Evolutionary conservation across 2,888 invertebrate genomes (phyloP).

Genomic region (Scaptomyza polygonia): DNA sequence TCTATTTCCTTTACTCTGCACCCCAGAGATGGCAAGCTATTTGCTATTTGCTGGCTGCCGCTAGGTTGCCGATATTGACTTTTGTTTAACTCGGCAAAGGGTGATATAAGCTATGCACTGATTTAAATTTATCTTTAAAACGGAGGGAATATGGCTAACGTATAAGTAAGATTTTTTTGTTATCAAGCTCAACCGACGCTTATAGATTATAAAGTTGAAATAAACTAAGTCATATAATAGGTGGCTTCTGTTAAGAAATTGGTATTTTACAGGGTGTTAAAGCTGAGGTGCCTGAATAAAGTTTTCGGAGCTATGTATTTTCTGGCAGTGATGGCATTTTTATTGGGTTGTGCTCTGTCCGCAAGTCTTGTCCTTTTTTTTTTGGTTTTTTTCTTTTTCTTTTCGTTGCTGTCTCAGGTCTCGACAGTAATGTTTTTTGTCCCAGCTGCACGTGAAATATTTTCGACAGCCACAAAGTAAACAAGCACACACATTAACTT

Average conservation of each 20-base stretch:
- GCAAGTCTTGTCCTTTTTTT: conserved; percentile 23
- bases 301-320: conserved; percentile 9
- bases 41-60: conserved; percentile 27
- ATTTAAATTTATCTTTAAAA: not conserved
- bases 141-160: not conserved
- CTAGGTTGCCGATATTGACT: conserved; percentile 16
- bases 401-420: conserved; percentile 30
- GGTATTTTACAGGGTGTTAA: conserved; percentile 15
- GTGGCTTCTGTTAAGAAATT: not conserved
- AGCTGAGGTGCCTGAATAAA: not conserved
- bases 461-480: conserved; percentile 76
- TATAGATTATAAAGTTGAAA: not conserved
- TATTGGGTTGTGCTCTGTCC: conserved; percentile 30
- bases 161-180: too few relatives aligned
- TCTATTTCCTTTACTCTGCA: conserved; percentile 5
- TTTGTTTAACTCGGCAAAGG: not conserved
- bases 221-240: not conserved
- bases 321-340: conserved; percentile 23
- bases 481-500: conserved; percentile 76
- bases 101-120: not conserved
- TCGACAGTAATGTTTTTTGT: conserved; percentile 69
- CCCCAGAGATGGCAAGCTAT: conserved; percentile 39
- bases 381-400: not conserved
- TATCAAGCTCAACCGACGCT: too few relatives aligned
- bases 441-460: conserved; percentile 75